Percentiles rank a stretch among this genome's conserved stretches.
These are phyloP conservation scores for Drosophila sulfurigaster DNA, from an alignment of 1,140 invertebrate species.

Conservation along the genomic window DNA sequence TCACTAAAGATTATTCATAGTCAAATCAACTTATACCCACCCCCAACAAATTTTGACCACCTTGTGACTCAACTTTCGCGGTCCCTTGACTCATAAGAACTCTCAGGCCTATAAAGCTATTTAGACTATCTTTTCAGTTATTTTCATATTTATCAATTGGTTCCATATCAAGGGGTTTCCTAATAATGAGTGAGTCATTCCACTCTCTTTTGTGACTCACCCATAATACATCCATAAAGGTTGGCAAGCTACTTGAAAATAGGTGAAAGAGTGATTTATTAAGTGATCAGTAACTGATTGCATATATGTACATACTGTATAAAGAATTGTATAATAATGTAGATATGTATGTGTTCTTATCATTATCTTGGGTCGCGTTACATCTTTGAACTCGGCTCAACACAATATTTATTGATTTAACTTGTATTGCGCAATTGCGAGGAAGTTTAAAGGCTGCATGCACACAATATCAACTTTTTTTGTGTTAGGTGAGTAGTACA, in stretches of 20 bases:
- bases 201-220: constrained; percentile 43
- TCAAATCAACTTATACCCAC: background rate
- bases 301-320: background rate
- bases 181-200: constrained; percentile 52
- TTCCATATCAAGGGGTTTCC: constrained; percentile 60
- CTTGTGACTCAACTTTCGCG: constrained; percentile 45
- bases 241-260: constrained; percentile 29
- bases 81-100: constrained; percentile 51
- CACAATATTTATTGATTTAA: constrained; percentile 31
- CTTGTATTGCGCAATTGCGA: constrained; percentile 31
- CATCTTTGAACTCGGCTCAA: background rate
- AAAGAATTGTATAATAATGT: background rate
- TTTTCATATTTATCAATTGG: constrained; percentile 52
- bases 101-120: constrained; percentile 21
- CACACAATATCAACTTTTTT: constrained; percentile 8
- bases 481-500: constrained; percentile 1
- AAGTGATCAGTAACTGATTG: constrained; percentile 9
- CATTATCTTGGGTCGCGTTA: too few species aligned
- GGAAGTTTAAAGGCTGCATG: constrained; percentile 35
- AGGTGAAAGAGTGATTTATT: constrained; percentile 16
- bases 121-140: constrained; percentile 38
- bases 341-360: constrained; percentile 1
- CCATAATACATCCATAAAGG: constrained; percentile 18
- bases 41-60: constrained; percentile 1
- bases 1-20: too few species aligned